Percentiles rank a stretch among this genome's conserved stretches.
Evolutionary conservation across 1,140 invertebrate species (phyloP).

Genomic region (Camponotus floridanus): DNA sequence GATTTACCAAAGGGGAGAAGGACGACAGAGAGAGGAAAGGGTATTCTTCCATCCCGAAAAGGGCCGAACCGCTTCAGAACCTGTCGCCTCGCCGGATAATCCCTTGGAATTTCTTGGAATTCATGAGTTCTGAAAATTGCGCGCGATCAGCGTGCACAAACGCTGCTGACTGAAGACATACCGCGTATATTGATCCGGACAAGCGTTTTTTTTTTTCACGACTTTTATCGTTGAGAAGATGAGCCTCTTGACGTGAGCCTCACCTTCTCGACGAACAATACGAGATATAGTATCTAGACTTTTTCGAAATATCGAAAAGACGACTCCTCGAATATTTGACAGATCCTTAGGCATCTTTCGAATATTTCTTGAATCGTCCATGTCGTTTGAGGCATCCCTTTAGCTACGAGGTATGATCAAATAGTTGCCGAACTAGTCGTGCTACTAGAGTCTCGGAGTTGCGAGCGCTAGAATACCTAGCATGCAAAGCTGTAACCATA

Average conservation of each 20-base stretch:
- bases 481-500: too few relatives aligned
- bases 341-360: too few relatives aligned
- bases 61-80: conserved; percentile 17
- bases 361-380: too few relatives aligned
- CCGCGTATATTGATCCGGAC: conserved; percentile 13
- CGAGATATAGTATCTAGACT: background rate
- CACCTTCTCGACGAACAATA: background rate
- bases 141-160: conserved; percentile 35
- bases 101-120: conserved; percentile 22
- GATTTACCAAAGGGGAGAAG: background rate
- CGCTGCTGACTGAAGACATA: background rate
- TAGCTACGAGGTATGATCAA: too few relatives aligned
- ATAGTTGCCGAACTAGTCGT: too few relatives aligned
- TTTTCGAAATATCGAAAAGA: too few relatives aligned
- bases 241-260: background rate
- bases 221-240: background rate
- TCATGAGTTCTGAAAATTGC: conserved; percentile 40
- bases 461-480: too few relatives aligned
- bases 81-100: conserved; percentile 42
- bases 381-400: too few relatives aligned
- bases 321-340: too few relatives aligned
- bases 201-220: background rate
- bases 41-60: background rate
- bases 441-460: too few relatives aligned
- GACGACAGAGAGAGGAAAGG: background rate